Evolutionary conservation across 2,888 invertebrate genomes (phyloP).

Genomic region (Dasysyrphus albostriatus): DNA sequence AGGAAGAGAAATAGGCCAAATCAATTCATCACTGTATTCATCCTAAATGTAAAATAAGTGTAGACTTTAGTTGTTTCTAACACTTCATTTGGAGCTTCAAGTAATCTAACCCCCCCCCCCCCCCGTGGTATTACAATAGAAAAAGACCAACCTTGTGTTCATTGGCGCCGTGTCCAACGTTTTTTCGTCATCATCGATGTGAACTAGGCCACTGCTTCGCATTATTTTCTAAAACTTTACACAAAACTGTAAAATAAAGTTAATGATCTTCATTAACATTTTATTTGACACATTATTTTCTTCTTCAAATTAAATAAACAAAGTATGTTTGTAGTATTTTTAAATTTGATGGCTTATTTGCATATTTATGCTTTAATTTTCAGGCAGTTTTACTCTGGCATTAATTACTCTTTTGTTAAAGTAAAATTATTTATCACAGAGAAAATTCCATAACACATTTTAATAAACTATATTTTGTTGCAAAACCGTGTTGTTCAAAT

Average conservation of each 20-base stretch:
- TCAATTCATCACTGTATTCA: too few species aligned
- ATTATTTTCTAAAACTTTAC: neutral
- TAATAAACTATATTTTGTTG: neutral
- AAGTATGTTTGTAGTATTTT: neutral
- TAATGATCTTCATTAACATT: conserved; percentile 7
- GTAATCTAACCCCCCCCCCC: too few species aligned
- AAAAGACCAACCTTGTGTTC: too few species aligned
- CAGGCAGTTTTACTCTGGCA: neutral
- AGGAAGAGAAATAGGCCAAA: too few species aligned
- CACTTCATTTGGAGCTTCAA: too few species aligned
- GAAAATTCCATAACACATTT: neutral
- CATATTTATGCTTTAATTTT: neutral
- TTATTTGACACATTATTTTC: conserved; percentile 12
- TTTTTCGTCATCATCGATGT: neutral
- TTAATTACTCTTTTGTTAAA: neutral
- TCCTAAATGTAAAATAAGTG: too few species aligned
- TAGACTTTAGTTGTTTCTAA: too few species aligned
- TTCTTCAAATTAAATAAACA: neutral
- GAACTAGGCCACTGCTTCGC: neutral
- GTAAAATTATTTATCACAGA: neutral
- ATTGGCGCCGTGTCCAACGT: too few species aligned
- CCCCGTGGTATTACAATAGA: too few species aligned
- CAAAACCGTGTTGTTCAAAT: neutral
- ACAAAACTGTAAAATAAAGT: conserved; percentile 8
- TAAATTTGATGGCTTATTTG: neutral